A percentile compares a stretch with the other conserved stretches of the same genome.
Evolutionary conservation across 1,140 invertebrate species (phyloP).

Genomic region (Drosophila micromelanica): DNA sequence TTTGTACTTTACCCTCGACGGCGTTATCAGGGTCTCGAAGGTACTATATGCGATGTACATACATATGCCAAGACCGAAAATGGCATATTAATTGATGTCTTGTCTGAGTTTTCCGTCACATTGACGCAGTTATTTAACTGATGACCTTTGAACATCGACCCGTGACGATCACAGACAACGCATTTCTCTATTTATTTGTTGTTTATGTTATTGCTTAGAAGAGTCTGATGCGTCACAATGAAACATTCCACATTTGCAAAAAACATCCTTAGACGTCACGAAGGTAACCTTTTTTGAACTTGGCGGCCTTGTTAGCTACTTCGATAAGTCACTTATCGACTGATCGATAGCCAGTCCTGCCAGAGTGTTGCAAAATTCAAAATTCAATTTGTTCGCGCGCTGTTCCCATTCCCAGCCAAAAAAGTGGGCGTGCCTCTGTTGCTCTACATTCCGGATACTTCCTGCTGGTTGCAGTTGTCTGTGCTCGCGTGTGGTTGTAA

Average conservation of each 20-base stretch:
- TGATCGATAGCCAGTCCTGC: background rate
- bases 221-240: background rate
- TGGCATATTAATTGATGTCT: constrained; percentile 35
- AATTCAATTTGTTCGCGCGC: background rate
- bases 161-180: constrained; percentile 10
- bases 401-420: background rate
- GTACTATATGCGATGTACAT: constrained; percentile 7
- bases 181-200: constrained; percentile 19
- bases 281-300: background rate
- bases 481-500: background rate
- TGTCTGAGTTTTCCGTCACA: constrained; percentile 46
- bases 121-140: constrained; percentile 41
- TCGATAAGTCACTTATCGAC: background rate
- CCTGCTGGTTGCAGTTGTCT: constrained; percentile 2
- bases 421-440: constrained; percentile 16
- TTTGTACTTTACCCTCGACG: constrained; percentile 64
- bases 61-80: background rate
- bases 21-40: constrained; percentile 46
- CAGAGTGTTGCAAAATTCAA: background rate
- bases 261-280: constrained; percentile 1
- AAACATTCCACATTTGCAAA: background rate
- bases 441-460: constrained; percentile 10
- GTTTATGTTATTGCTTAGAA: constrained; percentile 8
- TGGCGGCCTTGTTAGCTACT: background rate
- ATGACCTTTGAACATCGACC: constrained; percentile 35